phyloP scores from a whole-genome alignment of 2,113 vertebrate genomes.

The Crotalus tigris region DNA sequence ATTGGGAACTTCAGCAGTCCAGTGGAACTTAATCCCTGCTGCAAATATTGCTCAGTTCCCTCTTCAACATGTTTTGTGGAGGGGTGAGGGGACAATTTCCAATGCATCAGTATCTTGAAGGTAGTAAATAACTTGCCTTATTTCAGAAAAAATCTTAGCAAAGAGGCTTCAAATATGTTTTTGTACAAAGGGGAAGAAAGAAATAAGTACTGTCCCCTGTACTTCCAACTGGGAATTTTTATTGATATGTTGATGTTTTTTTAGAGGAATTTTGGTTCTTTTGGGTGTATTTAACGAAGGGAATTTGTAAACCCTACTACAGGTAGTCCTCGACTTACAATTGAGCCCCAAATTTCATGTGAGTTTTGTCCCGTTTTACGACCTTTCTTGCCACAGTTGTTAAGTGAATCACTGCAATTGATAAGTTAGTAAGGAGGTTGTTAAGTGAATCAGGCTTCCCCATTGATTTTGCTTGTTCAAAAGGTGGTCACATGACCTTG shows the following conservation, averaged over 20 bases:
- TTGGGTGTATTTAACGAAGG: background rate
- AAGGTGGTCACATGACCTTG: background rate
- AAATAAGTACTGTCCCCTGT: conserved; percentile 38
- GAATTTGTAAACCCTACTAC: background rate
- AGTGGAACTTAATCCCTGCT: background rate
- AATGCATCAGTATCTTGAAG: background rate
- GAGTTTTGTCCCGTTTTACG: background rate
- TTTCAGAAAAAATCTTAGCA: conserved; percentile 75
- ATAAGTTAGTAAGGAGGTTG: too few relatives aligned
- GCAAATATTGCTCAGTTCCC: background rate
- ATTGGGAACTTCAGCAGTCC: background rate
- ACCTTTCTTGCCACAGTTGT: background rate
- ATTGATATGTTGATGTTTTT: background rate
- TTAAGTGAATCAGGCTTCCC: too few relatives aligned
- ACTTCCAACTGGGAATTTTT: conserved; percentile 75
- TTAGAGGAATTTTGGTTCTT: background rate
- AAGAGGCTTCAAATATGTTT: conserved; percentile 70
- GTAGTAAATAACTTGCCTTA: conserved; percentile 72
- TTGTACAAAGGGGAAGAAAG: conserved; percentile 67
- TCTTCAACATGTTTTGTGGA: background rate
- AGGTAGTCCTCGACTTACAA: background rate
- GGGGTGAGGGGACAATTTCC: background rate
- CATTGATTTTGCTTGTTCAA: background rate
- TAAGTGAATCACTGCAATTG: background rate
- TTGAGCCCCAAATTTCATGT: background rate